Base-by-base conservation (phyloP, 2,113 vertebrate species). In the Tragelaphus imberbis region DNA sequence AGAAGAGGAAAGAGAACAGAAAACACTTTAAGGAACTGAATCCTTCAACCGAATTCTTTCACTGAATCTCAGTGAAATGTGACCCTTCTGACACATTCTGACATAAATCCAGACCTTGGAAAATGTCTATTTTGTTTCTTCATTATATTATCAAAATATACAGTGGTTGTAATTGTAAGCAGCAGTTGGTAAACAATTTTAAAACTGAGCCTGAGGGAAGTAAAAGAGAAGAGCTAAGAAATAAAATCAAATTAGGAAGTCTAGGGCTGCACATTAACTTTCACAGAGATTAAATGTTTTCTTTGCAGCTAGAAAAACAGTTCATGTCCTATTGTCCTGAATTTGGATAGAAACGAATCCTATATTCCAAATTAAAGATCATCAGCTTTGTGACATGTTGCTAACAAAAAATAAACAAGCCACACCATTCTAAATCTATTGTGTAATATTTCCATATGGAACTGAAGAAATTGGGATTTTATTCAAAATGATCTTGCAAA, bases 121-220 rank as follows among this genome's bases (percentile, higher is more conserved):
- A 58, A 96, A 95, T 0, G 0, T 85, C 88, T 80, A 80, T 55
- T 97, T 93, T 94, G 23, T 68, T 96, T 97, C 59, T 79, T 84
- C 92, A 96, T 98, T 95, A 96, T 96, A 85, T 97, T 98, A 98
- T 97, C 95, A 97, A 98, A 97, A 97, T 33, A 58, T 87, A 96
- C 91, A 47, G 77, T 97, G 97, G 94, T 94, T 58, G 88, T 97
- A 98, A 96, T 94, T 96, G 87, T 96, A 91, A 97, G 80, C 84
- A 98, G 97, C 89, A 98, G 97, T 88, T 97, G 97, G 84, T 98
- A 98, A 97, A 94, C 95, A 97, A 91, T 97, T 97, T 97, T 96
- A 98, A 97, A 87, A 92, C 77, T 87, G 96, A 97, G 96, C 97
- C 98, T 92, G 68, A 92, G 96, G 97, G 90, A 96, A 92, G 55